Base-by-base conservation (phyloP, 2,888 invertebrate genomes). In the Rapana venosa region DNA sequence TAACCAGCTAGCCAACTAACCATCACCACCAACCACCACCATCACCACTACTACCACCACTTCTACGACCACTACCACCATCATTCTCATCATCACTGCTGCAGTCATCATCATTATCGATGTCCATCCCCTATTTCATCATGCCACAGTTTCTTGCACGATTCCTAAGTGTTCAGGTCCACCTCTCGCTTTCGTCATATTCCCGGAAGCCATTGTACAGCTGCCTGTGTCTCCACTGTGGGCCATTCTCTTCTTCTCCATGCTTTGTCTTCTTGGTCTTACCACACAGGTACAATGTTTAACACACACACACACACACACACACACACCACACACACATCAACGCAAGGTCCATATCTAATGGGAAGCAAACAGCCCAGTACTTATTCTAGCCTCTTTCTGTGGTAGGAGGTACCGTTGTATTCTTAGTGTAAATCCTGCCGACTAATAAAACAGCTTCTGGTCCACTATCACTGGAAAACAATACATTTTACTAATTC, bases 141-240 rank as follows among this genome's bases (percentile, higher is more conserved):
- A 47, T 8, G 8, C 8, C 4, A 47, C 47, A 47, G 47, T 5
- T 47, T 47, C 47, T 8, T 47, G 47, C 47, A 47, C 47, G 4
- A 47, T 47, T 47, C 47, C 2, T 8, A 47, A 5, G 77, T 32
- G 32, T 32, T 15, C 92, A 96, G 96, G 96, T 87, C 95, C 98
- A 35, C 98, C 98, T 13, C 96, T 98, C 92, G 98, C 98, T 0
- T 98, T 98, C 94, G 97, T 98, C 91, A 98, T 98, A 26, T 98
- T 98, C 95, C 98, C 98, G 0, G 98, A 98, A 96, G 97, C 97
- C 1, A 97, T 98, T 0, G 97, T 98, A 0, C 97, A 98, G 91
- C 96, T 98, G 91, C 98, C 98, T 0, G 97, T 98, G 0, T 97
- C 98, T 0, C 98, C 98, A 0, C 96, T 98, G 20, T 98, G 98